Conservation (phyloP, 1,140 invertebrate genomes). For the Drosophila parvula region DNA sequence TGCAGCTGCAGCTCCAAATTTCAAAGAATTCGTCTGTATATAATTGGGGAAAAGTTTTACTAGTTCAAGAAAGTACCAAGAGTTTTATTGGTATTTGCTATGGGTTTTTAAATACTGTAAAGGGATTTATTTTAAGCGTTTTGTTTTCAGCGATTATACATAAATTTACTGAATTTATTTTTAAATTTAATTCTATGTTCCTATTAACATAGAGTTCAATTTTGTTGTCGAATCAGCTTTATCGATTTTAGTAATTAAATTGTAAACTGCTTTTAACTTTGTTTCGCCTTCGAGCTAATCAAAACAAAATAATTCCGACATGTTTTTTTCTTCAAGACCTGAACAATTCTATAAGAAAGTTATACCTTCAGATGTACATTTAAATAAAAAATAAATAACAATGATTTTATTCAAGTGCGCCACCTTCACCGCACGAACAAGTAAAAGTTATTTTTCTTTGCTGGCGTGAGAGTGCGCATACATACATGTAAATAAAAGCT, state of each 20-base stretch:
- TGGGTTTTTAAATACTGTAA: too few species aligned
- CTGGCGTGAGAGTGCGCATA: constrained; percentile 1
- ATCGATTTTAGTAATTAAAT: background rate
- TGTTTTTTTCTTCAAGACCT: background rate
- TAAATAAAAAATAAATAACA: background rate
- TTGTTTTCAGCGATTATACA: too few species aligned
- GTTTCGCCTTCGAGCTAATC: background rate
- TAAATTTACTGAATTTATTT: too few species aligned
- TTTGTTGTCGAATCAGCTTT: too few species aligned
- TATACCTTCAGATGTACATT: background rate
- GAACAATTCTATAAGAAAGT: background rate
- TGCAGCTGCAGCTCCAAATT: background rate
- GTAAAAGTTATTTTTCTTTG: constrained; percentile 34
- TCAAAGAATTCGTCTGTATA: background rate
- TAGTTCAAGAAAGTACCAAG: too few species aligned
- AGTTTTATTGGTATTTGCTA: too few species aligned
- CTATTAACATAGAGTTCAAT: background rate
- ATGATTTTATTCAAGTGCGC: constrained; percentile 21
- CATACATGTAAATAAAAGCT: constrained; percentile 73
- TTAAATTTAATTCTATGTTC: background rate
- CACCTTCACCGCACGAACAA: constrained; percentile 1
- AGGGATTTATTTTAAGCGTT: too few species aligned
- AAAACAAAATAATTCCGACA: background rate
- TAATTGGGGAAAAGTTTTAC: too few species aligned
- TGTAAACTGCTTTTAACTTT: too few species aligned